A percentile compares a stretch with the other conserved stretches of the same genome.
Conservation (phyloP, 2,888 invertebrate genomes). For the Luperina nickerlii region DNA sequence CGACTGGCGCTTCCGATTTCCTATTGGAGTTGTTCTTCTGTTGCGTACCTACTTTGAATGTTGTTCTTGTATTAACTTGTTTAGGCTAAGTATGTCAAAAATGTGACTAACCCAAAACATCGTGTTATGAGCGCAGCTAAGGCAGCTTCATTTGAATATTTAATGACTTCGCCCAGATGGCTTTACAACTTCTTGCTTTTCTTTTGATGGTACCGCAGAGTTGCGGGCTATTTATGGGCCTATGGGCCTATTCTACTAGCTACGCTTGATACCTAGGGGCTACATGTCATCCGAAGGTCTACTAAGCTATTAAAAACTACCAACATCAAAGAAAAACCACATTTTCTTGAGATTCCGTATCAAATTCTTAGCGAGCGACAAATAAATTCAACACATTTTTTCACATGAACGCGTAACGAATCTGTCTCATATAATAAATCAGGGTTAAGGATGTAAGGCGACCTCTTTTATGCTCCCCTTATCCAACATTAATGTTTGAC, state of each 20-base stretch:
- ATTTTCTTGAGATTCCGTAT: slow-evolving; percentile 2
- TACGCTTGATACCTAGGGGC: not conserved
- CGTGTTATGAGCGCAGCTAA: slow-evolving; percentile 20
- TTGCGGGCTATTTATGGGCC: not conserved
- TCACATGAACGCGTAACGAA: slow-evolving; percentile 25
- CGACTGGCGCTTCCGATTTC: slow-evolving; percentile 55
- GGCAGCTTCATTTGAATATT: slow-evolving; percentile 38
- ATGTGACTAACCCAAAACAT: slow-evolving; percentile 45
- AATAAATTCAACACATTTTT: slow-evolving; percentile 34
- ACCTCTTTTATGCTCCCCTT: slow-evolving; percentile 48
- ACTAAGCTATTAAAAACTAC: slow-evolving; percentile 6
- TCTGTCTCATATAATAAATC: slow-evolving; percentile 41
- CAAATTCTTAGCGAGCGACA: slow-evolving; percentile 10
- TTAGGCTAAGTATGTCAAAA: slow-evolving; percentile 42
- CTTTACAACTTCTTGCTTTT: slow-evolving; percentile 34
- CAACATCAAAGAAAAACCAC: not conserved
- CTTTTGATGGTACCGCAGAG: slow-evolving; percentile 10
- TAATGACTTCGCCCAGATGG: slow-evolving; percentile 26
- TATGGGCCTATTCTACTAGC: not conserved
- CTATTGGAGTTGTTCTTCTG: slow-evolving; percentile 42
- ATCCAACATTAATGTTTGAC: slow-evolving; percentile 45
- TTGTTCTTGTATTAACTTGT: slow-evolving; percentile 48
- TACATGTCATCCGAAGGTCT: slow-evolving; percentile 11
- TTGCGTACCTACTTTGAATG: not conserved
- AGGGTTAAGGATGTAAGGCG: slow-evolving; percentile 35